phyloP scores from a whole-genome alignment of 2,797 vertebrate genomes.

The Coregonus suidteri region DNA sequence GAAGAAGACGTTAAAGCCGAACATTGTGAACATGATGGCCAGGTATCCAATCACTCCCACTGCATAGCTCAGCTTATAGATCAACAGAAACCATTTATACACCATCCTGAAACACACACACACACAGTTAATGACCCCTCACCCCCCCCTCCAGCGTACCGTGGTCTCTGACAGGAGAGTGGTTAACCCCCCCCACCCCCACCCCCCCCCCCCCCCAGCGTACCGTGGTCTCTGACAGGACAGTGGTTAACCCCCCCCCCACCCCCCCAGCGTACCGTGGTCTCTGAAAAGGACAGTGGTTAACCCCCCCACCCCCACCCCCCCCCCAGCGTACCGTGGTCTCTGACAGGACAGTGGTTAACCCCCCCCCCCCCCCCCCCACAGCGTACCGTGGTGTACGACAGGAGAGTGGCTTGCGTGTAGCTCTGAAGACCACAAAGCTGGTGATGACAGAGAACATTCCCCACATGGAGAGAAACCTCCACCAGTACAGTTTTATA shows the following conservation, averaged over 20 bases:
- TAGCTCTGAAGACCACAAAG: constrained; percentile 79
- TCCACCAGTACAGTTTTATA: constrained; percentile 74
- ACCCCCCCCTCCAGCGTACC: no score
- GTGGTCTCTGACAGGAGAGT: no score
- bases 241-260: no score
- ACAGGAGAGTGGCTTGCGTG: constrained; percentile 64
- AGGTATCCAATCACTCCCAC: constrained; percentile 74
- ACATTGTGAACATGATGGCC: constrained; percentile 78
- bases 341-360: no score
- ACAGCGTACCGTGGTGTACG: constrained; percentile 59
- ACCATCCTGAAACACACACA: constrained; percentile 68
- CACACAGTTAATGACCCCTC: neutral
- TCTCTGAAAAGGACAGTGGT: no score
- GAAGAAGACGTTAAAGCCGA: constrained; percentile 80
- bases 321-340: no score
- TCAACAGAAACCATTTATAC: constrained; percentile 81
- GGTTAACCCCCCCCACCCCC: no score
- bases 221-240: no score
- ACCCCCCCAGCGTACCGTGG: no score
- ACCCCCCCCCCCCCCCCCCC: no score
- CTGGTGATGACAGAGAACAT: constrained; percentile 67
- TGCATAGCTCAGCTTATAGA: constrained; percentile 78
- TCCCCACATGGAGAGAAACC: constrained; percentile 74
- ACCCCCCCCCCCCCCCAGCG: no score
- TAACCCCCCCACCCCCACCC: no score